Conservation (phyloP, 1,140 invertebrate genomes). For the Vollenhovia emeryi region DNA sequence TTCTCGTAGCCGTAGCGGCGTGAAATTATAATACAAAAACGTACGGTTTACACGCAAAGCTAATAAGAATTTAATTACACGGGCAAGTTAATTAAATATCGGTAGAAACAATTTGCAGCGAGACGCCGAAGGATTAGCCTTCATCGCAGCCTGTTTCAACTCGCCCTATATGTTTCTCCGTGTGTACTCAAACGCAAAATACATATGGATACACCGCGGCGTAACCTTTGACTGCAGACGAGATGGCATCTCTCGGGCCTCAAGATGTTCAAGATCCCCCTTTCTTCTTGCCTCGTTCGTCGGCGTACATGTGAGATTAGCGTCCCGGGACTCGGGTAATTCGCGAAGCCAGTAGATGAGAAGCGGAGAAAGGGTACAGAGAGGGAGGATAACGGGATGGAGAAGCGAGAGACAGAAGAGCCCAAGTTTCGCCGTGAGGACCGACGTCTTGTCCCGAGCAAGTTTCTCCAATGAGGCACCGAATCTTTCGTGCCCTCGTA, state of each 20-base stretch:
- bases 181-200: not conserved
- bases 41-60: not conserved
- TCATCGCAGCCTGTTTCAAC: not conserved
- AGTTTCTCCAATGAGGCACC: slow-evolving; percentile 67
- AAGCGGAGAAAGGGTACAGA: not conserved
- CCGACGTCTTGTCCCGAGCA: slow-evolving; percentile 57
- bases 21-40: slow-evolving; percentile 11
- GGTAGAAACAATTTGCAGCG: not conserved
- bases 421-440: slow-evolving; percentile 60
- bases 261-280: slow-evolving; percentile 63
- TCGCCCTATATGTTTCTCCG: not conserved
- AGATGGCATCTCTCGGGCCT: slow-evolving; percentile 16
- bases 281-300: slow-evolving; percentile 62
- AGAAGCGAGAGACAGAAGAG: slow-evolving; percentile 20
- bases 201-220: not conserved
- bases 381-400: not conserved
- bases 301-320: slow-evolving; percentile 72
- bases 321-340: slow-evolving; percentile 70
- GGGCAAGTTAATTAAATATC: slow-evolving; percentile 30
- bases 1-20: too few species aligned
- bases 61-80: slow-evolving; percentile 24
- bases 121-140: not conserved
- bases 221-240: slow-evolving; percentile 35
- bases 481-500: slow-evolving; percentile 59
- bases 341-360: slow-evolving; percentile 59